Base-by-base conservation (phyloP, 2,113 vertebrate genomes). In the Pangasianodon hypophthalmus region DNA sequence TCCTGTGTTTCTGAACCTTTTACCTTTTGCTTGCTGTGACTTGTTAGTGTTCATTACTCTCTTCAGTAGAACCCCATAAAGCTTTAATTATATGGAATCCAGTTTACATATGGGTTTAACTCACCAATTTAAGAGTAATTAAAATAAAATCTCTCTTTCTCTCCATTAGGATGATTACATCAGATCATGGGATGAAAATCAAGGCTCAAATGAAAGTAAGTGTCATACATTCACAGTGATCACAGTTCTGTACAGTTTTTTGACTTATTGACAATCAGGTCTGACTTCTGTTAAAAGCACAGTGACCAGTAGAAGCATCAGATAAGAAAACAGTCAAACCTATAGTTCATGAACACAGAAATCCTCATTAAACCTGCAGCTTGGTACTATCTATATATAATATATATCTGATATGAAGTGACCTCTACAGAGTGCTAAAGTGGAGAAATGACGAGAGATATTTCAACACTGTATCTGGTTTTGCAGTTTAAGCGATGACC, bases 121-220 rank as follows among this genome's bases (percentile, higher is more conserved):
- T 69, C 46, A 81, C 26, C 29, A 80, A 50, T 81, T 60, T 2
- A 14, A 50, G 71, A 13, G 44, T 75, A 11, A 21, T 44, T 19
- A 67, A 89, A 54, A 26, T 21, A n/a, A 24, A 85, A 60, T 37
- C n/a, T 24, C 60, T 77, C 19, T 58, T 67, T 92, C 87, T 92
- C 69, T 90, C 94, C 91, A 92, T 73, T 90, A 98, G 97, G 97
- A 98, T 91, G 97, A 98, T 93, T 97, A 98, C 92, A 97, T 98
- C 92, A 96, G 97, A 92, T 97, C 97, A 94, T 97, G 97, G 97
- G 97, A 98, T 94, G 97, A 98, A 94, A 97, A 94, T 93, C 97
- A 97, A 94, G 95, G 94, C 84, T 96, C 96, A 88, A 97, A 96
- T 92, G 97, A 98, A 96, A 97, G 97, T 98, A 96, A 96, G 92